Evolutionary conservation across 1,140 invertebrate genomes (phyloP).

Genomic region (Triops longicaudatus): DNA sequence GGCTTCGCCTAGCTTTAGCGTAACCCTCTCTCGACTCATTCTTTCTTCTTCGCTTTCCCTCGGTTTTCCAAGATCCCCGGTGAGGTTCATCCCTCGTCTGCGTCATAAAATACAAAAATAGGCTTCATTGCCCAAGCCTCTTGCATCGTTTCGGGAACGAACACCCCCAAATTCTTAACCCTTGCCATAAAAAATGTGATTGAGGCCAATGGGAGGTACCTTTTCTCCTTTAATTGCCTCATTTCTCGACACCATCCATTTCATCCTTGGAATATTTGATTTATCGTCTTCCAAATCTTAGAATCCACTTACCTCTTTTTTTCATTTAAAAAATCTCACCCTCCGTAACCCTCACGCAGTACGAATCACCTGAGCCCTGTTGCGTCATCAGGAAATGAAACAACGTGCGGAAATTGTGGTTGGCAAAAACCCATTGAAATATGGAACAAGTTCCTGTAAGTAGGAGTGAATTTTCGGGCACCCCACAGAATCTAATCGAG

Average conservation of each 20-base stretch:
- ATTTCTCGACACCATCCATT: constrained; percentile 10
- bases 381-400: no score
- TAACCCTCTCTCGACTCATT: no score
- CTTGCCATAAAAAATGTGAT: background rate
- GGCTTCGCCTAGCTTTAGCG: no score
- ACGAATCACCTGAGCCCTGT: no score
- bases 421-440: no score
- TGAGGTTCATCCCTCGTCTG: background rate
- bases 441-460: no score
- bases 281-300: background rate
- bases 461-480: background rate
- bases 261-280: background rate
- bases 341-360: background rate
- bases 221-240: constrained; percentile 3
- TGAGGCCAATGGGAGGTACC: background rate
- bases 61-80: background rate
- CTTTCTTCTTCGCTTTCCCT: background rate
- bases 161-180: constrained; percentile 3
- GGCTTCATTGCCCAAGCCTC: background rate
- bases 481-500: background rate
- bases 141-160: background rate
- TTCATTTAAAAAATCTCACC: background rate
- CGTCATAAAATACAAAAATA: constrained; percentile 3
- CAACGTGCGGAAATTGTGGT: no score
- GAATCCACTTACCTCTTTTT: background rate